Evolutionary conservation across 2,888 invertebrate species (phyloP).

Genomic region (Macrophya annulata): DNA sequence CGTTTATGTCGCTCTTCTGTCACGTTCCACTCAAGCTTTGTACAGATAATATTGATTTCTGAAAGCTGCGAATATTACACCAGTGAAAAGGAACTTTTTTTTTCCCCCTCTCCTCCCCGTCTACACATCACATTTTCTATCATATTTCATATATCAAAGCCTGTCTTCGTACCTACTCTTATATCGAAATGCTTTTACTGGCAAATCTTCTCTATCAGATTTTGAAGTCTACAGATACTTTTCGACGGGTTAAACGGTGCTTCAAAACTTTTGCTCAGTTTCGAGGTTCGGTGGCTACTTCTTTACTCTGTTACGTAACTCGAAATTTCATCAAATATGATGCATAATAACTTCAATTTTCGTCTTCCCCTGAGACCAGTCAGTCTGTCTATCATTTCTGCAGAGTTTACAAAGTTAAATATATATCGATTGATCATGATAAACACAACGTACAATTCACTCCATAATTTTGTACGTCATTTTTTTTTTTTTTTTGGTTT

Average conservation of each 20-base stretch:
- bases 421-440: slow-evolving; percentile 3
- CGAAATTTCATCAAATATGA: slow-evolving; percentile 6
- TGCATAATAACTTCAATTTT: background rate
- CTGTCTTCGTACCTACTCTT: background rate
- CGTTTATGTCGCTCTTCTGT: slow-evolving; percentile 26
- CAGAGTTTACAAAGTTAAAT: background rate
- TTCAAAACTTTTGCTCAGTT: slow-evolving; percentile 32
- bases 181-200: slow-evolving; percentile 2
- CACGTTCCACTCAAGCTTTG: slow-evolving; percentile 50
- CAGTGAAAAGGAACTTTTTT: background rate
- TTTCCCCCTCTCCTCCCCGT: background rate
- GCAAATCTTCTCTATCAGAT: background rate
- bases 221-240: background rate
- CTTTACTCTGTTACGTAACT: background rate
- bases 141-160: slow-evolving; percentile 35
- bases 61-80: slow-evolving; percentile 36
- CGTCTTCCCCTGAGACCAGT: background rate
- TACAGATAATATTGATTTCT: slow-evolving; percentile 50
- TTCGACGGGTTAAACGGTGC: slow-evolving; percentile 15
- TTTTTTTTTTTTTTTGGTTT: background rate
- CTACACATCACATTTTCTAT: background rate
- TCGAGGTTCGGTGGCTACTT: background rate
- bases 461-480: background rate
- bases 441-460: slow-evolving; percentile 7
- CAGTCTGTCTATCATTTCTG: background rate